A percentile compares a stretch with the other conserved stretches of the same genome.
These are phyloP conservation scores for Drosophila yooni DNA, from an alignment of 2,888 invertebrate genomes.

Conservation along the genomic window DNA sequence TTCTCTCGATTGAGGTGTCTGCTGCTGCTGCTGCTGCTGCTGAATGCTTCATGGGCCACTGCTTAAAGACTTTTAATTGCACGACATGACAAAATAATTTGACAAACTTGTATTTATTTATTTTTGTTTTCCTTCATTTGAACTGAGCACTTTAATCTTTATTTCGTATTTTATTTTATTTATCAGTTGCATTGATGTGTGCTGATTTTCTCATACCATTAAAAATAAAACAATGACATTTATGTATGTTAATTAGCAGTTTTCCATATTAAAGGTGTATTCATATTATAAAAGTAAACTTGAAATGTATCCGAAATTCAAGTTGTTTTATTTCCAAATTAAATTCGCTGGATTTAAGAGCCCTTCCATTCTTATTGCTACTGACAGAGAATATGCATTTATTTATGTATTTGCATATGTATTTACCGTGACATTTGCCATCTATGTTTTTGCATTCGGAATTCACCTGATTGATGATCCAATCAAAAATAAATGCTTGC, in stretches of 20 bases:
- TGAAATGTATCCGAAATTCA: background rate
- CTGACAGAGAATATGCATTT: too few species aligned
- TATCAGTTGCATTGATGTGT: background rate
- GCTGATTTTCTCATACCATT: background rate
- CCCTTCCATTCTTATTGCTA: background rate
- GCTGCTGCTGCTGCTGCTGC: conserved; percentile 1
- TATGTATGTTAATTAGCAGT: background rate
- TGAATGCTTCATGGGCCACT: conserved; percentile 35
- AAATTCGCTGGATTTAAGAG: background rate
- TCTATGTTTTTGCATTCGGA: background rate
- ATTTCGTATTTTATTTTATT: background rate
- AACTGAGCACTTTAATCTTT: background rate
- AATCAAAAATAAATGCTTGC: background rate
- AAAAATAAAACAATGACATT: background rate
- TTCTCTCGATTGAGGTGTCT: conserved; percentile 17
- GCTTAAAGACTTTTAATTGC: conserved; percentile 63
- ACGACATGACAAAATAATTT: conserved; percentile 31
- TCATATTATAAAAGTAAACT: background rate
- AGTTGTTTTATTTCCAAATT: background rate
- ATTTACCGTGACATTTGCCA: background rate
- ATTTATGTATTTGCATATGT: background rate
- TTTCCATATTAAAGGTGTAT: background rate
- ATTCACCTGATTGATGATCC: background rate
- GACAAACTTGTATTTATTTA: conserved; percentile 8
- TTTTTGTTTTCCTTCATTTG: background rate